Evolutionary conservation across 2,113 vertebrate genomes (phyloP).

Genomic region (Myiopsitta monachus): DNA sequence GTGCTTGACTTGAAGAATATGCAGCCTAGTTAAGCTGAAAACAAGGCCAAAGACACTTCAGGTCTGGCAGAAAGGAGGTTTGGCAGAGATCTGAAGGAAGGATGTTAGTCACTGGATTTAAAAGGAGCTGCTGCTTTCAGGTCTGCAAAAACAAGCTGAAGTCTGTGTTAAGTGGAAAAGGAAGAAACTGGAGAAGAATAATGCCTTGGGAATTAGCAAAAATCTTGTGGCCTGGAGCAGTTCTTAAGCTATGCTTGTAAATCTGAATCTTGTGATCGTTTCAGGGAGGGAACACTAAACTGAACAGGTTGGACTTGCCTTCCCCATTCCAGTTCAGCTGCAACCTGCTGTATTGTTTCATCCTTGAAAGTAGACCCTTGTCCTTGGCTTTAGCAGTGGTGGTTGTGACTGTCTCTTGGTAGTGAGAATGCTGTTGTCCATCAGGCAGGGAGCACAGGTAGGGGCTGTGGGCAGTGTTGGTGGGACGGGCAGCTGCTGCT

Average conservation of each 20-base stretch:
- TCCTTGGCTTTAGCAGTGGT: not conserved
- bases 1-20: not conserved
- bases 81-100: conserved; percentile 30
- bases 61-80: not conserved
- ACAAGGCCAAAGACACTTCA: not conserved
- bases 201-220: not conserved
- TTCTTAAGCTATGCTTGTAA: not conserved
- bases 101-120: conserved; percentile 24
- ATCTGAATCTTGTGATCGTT: not conserved
- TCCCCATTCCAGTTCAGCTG: not conserved
- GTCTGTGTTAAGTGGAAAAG: not conserved
- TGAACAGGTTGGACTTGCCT: not conserved
- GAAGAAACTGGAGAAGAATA: not conserved
- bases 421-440: not conserved
- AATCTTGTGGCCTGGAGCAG: not conserved
- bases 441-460: not conserved
- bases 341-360: not conserved
- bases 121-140: not conserved
- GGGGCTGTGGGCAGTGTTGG: not conserved
- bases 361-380: not conserved
- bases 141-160: conserved; percentile 15
- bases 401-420: not conserved
- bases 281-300: not conserved
- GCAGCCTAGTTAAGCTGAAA: not conserved
- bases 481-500: not conserved